Evolutionary conservation across 1,140 invertebrate species (phyloP).

Genomic region (Leptopilina boulardi): DNA sequence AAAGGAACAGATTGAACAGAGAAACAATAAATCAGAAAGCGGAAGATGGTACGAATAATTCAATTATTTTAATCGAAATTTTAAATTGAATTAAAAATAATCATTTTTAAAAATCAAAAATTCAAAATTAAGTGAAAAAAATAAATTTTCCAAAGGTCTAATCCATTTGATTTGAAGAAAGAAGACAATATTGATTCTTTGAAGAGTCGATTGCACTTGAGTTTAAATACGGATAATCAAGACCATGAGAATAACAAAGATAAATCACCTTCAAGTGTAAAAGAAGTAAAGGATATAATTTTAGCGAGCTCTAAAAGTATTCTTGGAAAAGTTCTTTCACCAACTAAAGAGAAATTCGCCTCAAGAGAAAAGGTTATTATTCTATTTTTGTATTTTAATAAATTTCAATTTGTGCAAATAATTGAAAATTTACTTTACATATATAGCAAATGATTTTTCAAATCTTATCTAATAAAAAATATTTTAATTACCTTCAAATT

Average conservation of each 20-base stretch:
- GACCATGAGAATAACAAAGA: slow-evolving; percentile 72
- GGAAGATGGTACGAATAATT: slow-evolving; percentile 67
- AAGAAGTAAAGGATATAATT: slow-evolving; percentile 86
- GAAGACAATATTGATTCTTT: slow-evolving; percentile 71
- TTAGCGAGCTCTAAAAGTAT: slow-evolving; percentile 86
- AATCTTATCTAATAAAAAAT: no score
- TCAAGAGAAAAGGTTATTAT: slow-evolving; percentile 69
- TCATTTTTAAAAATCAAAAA: neutral
- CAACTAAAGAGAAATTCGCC: slow-evolving; percentile 81
- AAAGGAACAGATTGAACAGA: slow-evolving; percentile 71
- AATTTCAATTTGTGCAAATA: neutral
- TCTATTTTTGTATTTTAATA: slow-evolving; percentile 29
- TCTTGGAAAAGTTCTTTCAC: slow-evolving; percentile 87
- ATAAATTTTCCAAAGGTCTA: slow-evolving; percentile 61
- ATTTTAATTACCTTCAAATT: no score
- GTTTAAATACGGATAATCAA: slow-evolving; percentile 69
- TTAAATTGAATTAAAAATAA: neutral
- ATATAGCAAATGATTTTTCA: neutral
- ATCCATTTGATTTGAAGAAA: slow-evolving; percentile 73
- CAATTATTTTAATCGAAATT: neutral
- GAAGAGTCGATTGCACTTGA: slow-evolving; percentile 72
- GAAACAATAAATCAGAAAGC: slow-evolving; percentile 70
- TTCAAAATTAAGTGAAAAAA: neutral
- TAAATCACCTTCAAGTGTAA: slow-evolving; percentile 77
- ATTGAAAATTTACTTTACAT: neutral